Percentiles rank a stretch among this genome's conserved stretches.
Conservation (phyloP, 2,888 invertebrate species). For the Anarsia innoxiella region DNA sequence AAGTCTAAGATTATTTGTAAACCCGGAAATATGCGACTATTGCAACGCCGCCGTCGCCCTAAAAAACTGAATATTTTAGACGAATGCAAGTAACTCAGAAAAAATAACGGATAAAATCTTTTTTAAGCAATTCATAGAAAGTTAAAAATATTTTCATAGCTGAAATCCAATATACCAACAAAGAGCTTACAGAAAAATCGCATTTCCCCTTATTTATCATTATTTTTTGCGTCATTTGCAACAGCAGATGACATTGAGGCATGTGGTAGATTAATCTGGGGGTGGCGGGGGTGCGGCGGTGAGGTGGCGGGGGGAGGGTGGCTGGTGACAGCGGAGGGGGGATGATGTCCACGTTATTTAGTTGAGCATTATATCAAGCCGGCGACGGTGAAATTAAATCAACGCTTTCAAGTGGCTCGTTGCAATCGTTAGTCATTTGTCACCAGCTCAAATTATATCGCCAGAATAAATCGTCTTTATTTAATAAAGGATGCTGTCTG, state of each 20-base stretch:
- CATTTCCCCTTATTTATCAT: slow-evolving; percentile 40
- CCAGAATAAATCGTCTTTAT: slow-evolving; percentile 11
- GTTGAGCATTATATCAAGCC: slow-evolving; percentile 55
- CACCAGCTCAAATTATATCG: slow-evolving; percentile 27
- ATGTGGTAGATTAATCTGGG: slow-evolving; percentile 59
- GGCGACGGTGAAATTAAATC: slow-evolving; percentile 47
- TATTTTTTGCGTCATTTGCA: slow-evolving; percentile 59
- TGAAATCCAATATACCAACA: too few relatives aligned
- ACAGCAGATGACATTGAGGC: slow-evolving; percentile 58
- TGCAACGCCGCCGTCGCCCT: too few relatives aligned
- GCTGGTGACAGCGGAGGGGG: slow-evolving; percentile 13
- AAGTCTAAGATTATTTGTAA: too few relatives aligned
- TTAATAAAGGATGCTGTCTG: too few relatives aligned
- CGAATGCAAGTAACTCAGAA: too few relatives aligned
- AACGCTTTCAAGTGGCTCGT: slow-evolving; percentile 44
- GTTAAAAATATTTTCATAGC: too few relatives aligned
- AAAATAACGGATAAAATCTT: too few relatives aligned
- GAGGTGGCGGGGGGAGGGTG: slow-evolving; percentile 13
- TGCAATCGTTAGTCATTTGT: slow-evolving; percentile 36
- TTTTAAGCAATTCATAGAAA: too few relatives aligned
- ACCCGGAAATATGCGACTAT: too few relatives aligned
- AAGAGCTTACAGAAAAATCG: slow-evolving; percentile 25
- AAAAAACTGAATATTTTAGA: too few relatives aligned
- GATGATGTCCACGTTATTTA: slow-evolving; percentile 52
- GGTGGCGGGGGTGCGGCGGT: slow-evolving; percentile 24